Evolutionary conservation across 37 sponge, comb jelly and placozoan genomes (phyloP), one percentile per base, ranked within the genome.

Genomic region (Crambe crambe): DNA sequence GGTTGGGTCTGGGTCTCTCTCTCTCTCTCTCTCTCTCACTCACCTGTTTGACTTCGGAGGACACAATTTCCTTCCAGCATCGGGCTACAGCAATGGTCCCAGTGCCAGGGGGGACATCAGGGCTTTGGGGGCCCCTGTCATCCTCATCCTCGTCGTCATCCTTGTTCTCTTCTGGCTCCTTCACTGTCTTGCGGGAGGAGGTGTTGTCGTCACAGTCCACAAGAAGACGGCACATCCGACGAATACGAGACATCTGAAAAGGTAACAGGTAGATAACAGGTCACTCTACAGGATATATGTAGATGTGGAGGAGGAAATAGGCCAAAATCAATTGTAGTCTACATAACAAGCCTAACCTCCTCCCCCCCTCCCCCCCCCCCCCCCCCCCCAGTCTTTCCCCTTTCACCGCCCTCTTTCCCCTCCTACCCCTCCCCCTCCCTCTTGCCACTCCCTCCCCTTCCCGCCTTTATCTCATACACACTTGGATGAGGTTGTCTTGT

Each of bases 201-300:
- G 54, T 75, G 44, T 61, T 81, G 36, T 60, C 68, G 67, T 81
- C 73, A 37, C 91, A 90, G 73, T 90, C 87, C 36, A 90, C 87
- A 8, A 90, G 73, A 3, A 90, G 79, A 8, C 87, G 79, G 63
- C 87, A 91, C 84, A 91, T 82, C 3, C 87, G 78, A 0, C 92
- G 71, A 57, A 75, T 81, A 5, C 79, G 77, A 32, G 91, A 90
- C 83, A 85, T 67, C 73, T 62, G 64, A 2, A 69, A 10, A 18
- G 10, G 56, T 54, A 18, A 18, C 17, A 54, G 56, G 56, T 10
- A 54, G 56, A 18, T 10, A 54, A 18, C 10, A n/a, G n/a, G n/a
- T n/a, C n/a, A n/a, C n/a, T n/a, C n/a, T n/a, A n/a, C n/a, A n/a
- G n/a, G n/a, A n/a, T n/a, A n/a, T n/a, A n/a, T n/a, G n/a, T n/a